Conservation (phyloP, 2,113 vertebrate species). For the Rhynchopsitta pachyrhyncha region DNA sequence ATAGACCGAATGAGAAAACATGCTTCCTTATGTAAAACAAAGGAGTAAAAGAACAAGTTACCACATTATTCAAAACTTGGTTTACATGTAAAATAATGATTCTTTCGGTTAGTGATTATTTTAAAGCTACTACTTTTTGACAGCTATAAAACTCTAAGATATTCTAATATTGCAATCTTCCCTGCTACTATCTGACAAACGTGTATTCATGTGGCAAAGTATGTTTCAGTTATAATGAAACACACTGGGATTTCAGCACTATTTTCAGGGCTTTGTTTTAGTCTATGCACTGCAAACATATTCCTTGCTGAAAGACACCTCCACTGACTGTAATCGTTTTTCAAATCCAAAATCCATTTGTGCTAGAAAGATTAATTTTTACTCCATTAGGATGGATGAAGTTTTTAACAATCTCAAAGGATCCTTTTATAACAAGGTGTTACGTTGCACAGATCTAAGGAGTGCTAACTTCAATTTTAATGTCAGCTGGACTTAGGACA, state of each 20-base stretch:
- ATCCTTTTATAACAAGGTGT: background rate
- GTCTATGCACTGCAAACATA: background rate
- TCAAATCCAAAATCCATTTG: background rate
- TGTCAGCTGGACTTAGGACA: background rate
- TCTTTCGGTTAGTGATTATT: background rate
- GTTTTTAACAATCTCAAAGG: background rate
- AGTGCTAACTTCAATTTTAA: background rate
- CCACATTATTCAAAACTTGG: background rate
- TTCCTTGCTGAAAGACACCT: background rate
- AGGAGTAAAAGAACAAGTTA: background rate
- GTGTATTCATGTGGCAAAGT: fast-evolving
- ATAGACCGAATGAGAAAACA: conserved; percentile 83
- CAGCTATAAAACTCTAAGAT: background rate
- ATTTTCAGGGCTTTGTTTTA: background rate
- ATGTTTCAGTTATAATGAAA: background rate
- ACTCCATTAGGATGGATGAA: background rate
- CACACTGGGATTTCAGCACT: background rate
- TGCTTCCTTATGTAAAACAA: conserved; percentile 81
- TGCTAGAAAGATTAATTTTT: background rate
- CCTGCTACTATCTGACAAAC: background rate
- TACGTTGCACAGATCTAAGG: background rate
- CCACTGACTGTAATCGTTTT: background rate
- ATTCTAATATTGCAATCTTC: background rate
- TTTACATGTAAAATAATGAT: background rate
- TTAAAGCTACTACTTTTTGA: background rate